Percentiles rank a stretch among this genome's conserved stretches.
These are phyloP conservation scores for Mechanitis messenoides DNA, from an alignment of 2,888 invertebrate species.

Conservation along the genomic window DNA sequence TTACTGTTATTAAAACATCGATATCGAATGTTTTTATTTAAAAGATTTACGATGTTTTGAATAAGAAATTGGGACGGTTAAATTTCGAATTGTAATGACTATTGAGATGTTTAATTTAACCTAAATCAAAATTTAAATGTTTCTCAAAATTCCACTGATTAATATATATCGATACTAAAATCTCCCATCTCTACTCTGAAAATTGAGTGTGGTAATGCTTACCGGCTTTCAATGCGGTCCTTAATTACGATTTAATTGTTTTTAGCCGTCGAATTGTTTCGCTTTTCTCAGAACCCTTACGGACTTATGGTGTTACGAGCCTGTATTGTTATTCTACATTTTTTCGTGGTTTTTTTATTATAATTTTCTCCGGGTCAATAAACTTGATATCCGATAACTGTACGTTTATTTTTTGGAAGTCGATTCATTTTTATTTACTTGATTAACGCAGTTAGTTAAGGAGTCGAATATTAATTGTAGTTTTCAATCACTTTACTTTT, in stretches of 20 bases:
- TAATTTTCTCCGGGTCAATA: conserved; percentile 32
- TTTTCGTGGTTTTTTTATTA: conserved; percentile 35
- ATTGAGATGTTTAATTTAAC: conserved; percentile 56
- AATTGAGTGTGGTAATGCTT: conserved; percentile 55
- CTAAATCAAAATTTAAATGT: too few relatives aligned
- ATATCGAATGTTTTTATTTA: conserved; percentile 46
- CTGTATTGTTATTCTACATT: conserved; percentile 42
- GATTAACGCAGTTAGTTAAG: neutral
- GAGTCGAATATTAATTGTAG: too few relatives aligned
- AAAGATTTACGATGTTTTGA: conserved; percentile 71
- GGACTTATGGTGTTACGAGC: conserved; percentile 35
- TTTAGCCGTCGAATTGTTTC: conserved; percentile 60
- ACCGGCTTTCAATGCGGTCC: conserved; percentile 64
- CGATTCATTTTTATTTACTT: neutral
- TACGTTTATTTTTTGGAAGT: neutral
- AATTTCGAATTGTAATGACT: conserved; percentile 67
- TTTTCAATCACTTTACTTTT: too few relatives aligned
- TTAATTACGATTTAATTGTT: conserved; percentile 75
- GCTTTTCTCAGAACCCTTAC: conserved; percentile 53
- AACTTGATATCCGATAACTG: conserved; percentile 28
- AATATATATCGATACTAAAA: conserved; percentile 18
- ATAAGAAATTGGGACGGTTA: conserved; percentile 63
- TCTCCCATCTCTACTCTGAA: conserved; percentile 47
- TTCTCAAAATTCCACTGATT: neutral
- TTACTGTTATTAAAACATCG: conserved; percentile 60